These are phyloP conservation scores for Zele albiditarsus DNA, from an alignment of 2,888 invertebrate species.

Conservation along the genomic window DNA sequence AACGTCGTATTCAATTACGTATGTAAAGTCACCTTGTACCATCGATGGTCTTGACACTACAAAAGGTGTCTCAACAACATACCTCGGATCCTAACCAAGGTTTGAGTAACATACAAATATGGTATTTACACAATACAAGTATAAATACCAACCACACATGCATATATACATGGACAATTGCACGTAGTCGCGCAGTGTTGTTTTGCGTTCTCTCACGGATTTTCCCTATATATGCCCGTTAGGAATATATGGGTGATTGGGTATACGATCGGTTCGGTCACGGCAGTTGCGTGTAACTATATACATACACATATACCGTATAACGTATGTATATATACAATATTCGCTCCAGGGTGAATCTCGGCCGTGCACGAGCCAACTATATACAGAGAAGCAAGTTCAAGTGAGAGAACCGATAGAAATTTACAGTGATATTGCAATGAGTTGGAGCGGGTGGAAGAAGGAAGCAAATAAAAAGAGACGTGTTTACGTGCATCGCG, in stretches of 20 bases:
- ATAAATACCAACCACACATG: constrained; percentile 7
- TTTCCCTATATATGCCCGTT: constrained; percentile 48
- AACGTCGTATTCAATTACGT: too few relatives aligned
- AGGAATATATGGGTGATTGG: constrained; percentile 56
- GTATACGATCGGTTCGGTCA: constrained; percentile 49
- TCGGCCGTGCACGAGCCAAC: constrained; percentile 27
- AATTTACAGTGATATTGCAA: not conserved
- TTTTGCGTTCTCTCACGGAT: constrained; percentile 45
- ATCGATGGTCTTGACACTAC: too few relatives aligned
- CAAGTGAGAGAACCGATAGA: constrained; percentile 31
- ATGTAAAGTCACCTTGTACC: too few relatives aligned
- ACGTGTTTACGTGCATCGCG: constrained; percentile 34
- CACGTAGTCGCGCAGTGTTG: constrained; percentile 29
- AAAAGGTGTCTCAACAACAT: not conserved
- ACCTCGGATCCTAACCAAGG: too few relatives aligned
- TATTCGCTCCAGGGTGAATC: constrained; percentile 23
- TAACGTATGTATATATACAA: constrained; percentile 35
- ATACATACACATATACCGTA: constrained; percentile 51
- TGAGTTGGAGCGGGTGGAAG: constrained; percentile 1
- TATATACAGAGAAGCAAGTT: constrained; percentile 10
- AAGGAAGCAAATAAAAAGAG: constrained; percentile 20
- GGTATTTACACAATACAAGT: not conserved
- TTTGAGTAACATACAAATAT: not conserved
- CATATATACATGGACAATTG: constrained; percentile 19
- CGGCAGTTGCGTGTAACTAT: constrained; percentile 57